Evolutionary conservation across 1,140 invertebrate species (phyloP), one percentile per base, ranked within the genome.

Genomic region (Calephelis virginiensis): DNA sequence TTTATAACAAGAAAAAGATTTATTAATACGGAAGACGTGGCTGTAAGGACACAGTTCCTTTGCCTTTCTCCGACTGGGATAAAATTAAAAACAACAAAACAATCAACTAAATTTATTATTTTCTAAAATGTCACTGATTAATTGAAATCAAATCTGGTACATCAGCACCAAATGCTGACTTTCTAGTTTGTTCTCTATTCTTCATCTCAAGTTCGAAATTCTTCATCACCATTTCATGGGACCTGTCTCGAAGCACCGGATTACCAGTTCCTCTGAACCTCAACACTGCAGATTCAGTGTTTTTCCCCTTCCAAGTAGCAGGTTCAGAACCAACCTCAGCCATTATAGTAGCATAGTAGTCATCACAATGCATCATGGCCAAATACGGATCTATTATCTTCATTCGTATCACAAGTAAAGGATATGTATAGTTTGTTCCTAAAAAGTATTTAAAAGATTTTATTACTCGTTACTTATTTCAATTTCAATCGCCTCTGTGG

Each of bases 371-470:
- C 77, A 82, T 83, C 65, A 85, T 60, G 0, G 75, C 77, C 45
- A 87, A 62, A 49, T 84, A 87, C 0, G 82, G 78, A 73, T 84
- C 79, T 5, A 73, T 56, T 46, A 85, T 82, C 64, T 87, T 87
- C 38, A 87, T 28, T 43, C 79, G 65, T 13, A 87, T 6, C 8
- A 38, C 69, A 9, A 75, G 49, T 2, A 67, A 56, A 8, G 81
- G 73, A 53, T 78, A 61, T 17, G 64, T 71, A 46, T 69, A 63
- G n/a, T 76, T 73, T n/a, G 65, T 70, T 4, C 17, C 78, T 82
- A 66, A 56, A 70, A 70, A 28, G 28, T 28, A 28, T 28, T 28
- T 28, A 28, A 28, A 28, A 28, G 28, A 28, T 28, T 28, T 28
- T 2, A 28, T 28, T 28, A 28, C 5, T 28, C 0, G 28, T 28